Evolutionary conservation across 2,113 vertebrate genomes (phyloP).

Genomic region (Lophochroa leadbeateri): DNA sequence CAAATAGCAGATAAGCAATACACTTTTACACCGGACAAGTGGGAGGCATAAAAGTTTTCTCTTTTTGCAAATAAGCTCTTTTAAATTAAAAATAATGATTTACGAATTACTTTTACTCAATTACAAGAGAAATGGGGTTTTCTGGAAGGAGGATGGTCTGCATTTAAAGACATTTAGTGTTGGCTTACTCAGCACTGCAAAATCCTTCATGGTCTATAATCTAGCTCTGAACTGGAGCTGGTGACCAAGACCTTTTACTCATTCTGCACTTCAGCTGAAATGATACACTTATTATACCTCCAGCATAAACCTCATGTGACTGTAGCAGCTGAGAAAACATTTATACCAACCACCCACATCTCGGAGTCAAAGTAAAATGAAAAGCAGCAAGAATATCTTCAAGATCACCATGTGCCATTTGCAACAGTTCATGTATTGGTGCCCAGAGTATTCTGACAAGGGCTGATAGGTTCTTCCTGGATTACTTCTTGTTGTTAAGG

Average conservation of each 20-base stretch:
- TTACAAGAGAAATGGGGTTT: not conserved
- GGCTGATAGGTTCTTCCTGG: not conserved
- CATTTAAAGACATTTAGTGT: not conserved
- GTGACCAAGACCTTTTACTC: not conserved
- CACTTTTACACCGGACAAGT: not conserved
- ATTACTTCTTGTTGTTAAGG: not conserved
- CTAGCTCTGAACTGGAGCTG: not conserved
- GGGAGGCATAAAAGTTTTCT: not conserved
- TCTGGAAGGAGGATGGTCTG: not conserved
- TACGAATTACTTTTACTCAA: not conserved
- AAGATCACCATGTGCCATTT: not conserved
- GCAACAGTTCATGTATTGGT: not conserved
- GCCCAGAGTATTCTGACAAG: not conserved
- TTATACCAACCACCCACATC: not conserved
- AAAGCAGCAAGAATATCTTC: not conserved
- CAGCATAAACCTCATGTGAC: not conserved
- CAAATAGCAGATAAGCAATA: not conserved
- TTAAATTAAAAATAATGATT: not conserved
- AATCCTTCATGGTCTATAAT: not conserved
- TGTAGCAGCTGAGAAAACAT: not conserved
- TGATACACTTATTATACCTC: not conserved
- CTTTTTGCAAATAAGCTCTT: not conserved
- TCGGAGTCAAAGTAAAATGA: not conserved
- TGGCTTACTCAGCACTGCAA: not conserved
- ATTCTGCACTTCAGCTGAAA: not conserved